phyloP scores from a whole-genome alignment of 2,797 vertebrate species.

The Clarias fuscus region DNA sequence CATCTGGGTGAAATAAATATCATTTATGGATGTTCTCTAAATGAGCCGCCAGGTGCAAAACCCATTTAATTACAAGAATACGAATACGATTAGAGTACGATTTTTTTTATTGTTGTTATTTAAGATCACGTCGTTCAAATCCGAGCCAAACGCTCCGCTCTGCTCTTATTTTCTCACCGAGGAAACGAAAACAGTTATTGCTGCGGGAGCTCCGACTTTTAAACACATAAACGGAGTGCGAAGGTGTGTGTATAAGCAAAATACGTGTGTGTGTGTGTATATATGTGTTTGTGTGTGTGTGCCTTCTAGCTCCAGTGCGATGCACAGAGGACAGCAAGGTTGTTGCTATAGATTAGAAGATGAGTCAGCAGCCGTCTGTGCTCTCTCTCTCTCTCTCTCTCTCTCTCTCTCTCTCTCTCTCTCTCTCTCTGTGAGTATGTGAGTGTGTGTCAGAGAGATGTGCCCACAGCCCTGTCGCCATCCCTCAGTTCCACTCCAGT shows the following conservation, averaged over 20 bases:
- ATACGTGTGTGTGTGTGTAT: conserved; percentile 11
- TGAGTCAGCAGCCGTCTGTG: conserved; percentile 67
- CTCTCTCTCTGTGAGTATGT: conserved; percentile 45
- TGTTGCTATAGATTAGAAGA: conserved; percentile 59
- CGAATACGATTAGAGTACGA: too few species aligned
- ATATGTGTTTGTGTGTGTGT: conserved; percentile 2
- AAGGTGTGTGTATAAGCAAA: conserved; percentile 26
- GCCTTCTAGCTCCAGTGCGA: conserved; percentile 38
- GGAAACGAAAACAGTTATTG: conserved; percentile 15
- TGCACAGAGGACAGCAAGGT: conserved; percentile 57
- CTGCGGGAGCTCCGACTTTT: neutral
- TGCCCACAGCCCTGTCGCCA: conserved; percentile 65
- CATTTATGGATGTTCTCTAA: neutral
- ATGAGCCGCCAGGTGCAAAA: neutral
- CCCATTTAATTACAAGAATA: neutral
- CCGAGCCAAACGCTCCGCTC: neutral
- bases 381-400: conserved; percentile 31
- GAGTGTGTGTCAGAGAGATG: conserved; percentile 50
- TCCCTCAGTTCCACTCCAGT: conserved; percentile 77
- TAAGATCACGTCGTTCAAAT: neutral
- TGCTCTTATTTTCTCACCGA: neutral
- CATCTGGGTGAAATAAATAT: too few species aligned
- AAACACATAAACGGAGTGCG: neutral
- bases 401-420: conserved; percentile 33
- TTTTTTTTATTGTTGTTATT: neutral